Conservation (phyloP, 2,113 vertebrate genomes). For the rat (Rattus norvegicus) region GRCr8 NC_086026.1:37305001-37305500, state of each 20-base stretch:
- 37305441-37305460: background rate
- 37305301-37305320: background rate
- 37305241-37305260: background rate
- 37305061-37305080: background rate
- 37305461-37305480: too few relatives aligned
- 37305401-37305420: background rate
- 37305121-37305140: background rate
- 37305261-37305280: background rate
- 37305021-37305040: background rate
- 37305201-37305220: background rate
- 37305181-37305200: background rate
- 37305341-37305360: background rate
- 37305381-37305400: background rate
- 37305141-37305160: background rate
- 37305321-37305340: background rate
- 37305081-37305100: accelerated
- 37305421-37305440: background rate
- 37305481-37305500: background rate
- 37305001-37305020: background rate
- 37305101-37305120: background rate
- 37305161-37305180: background rate
- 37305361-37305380: background rate
- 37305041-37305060: background rate
- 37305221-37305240: background rate
- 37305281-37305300: background rate